phyloP scores from a whole-genome alignment of 2,797 vertebrate species.

The Phataginus tetradactyla region DNA sequence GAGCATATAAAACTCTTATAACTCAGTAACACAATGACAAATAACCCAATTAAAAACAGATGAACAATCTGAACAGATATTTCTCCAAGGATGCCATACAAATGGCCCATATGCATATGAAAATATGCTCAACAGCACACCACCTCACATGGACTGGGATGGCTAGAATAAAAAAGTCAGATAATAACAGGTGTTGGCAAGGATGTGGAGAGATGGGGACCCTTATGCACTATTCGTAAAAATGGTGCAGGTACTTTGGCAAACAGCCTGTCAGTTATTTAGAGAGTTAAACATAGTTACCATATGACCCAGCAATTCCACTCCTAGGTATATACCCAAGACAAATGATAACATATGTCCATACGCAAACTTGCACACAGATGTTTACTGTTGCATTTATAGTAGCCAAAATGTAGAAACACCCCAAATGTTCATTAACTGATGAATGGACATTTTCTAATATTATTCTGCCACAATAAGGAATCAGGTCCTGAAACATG shows the following conservation, averaged over 20 bases:
- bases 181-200: background rate
- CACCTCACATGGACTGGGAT: background rate
- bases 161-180: background rate
- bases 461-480: background rate
- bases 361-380: background rate
- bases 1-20: background rate
- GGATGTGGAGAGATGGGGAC: background rate
- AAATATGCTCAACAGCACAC: background rate
- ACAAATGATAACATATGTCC: background rate
- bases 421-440: background rate
- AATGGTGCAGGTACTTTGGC: background rate
- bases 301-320: background rate
- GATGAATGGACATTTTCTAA: too few relatives aligned
- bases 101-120: background rate
- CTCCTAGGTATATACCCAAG: background rate
- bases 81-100: background rate
- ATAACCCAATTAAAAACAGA: background rate
- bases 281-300: background rate
- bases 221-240: too few relatives aligned
- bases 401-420: background rate
- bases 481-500: background rate
- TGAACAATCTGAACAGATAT: background rate
- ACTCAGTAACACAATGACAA: background rate
- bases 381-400: background rate
- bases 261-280: background rate